Percentiles rank a stretch among this genome's conserved stretches.
phyloP scores from a whole-genome alignment of 1,140 invertebrate genomes.

The Teleopsis dalmanni region DNA sequence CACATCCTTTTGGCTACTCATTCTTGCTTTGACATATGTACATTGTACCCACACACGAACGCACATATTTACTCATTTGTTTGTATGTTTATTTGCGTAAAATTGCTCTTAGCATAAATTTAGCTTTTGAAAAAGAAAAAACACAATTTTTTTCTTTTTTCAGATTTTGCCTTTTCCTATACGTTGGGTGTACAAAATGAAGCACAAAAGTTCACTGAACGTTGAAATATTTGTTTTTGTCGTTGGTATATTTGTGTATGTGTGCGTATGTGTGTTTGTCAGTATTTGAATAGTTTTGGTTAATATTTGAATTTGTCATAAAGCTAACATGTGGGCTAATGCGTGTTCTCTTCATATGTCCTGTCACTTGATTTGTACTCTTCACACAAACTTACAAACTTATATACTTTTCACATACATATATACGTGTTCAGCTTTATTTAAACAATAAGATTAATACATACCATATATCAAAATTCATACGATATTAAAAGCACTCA shows the following conservation, averaged over 20 bases:
- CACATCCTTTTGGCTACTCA: background rate
- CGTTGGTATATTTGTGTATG: background rate
- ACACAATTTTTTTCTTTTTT: background rate
- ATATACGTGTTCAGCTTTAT: too few relatives aligned
- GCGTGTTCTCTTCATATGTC: too few relatives aligned
- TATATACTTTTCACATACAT: too few relatives aligned
- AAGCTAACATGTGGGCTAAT: too few relatives aligned
- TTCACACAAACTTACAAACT: too few relatives aligned
- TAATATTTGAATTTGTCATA: too few relatives aligned
- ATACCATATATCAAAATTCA: too few relatives aligned
- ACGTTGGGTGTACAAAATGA: background rate
- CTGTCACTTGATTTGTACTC: too few relatives aligned
- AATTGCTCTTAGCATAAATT: background rate
- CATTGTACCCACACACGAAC: too few relatives aligned
- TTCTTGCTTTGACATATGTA: background rate
- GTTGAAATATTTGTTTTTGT: conserved; percentile 20
- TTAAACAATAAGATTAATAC: too few relatives aligned
- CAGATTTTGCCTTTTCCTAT: background rate
- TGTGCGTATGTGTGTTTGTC: conserved; percentile 11
- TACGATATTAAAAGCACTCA: too few relatives aligned
- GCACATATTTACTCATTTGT: background rate
- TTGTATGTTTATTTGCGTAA: background rate
- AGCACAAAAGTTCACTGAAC: conserved; percentile 37
- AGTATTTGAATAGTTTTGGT: conserved; percentile 6
- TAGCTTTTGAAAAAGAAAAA: too few relatives aligned